These are phyloP conservation scores for Zeus faber DNA, from an alignment of 2,113 vertebrate genomes.

Conservation along the genomic window DNA sequence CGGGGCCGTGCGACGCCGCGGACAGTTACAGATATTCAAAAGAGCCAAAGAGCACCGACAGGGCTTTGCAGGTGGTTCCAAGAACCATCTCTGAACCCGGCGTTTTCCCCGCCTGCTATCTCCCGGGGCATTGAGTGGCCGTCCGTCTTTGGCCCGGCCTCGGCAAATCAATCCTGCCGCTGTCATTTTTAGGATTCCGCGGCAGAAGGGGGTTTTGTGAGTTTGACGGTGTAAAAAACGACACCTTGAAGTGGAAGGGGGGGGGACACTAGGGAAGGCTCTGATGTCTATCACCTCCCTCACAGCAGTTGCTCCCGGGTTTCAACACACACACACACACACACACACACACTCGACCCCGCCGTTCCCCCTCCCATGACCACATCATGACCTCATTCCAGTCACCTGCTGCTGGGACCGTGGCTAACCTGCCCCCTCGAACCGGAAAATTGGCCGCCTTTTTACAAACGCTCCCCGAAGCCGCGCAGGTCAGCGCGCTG, in stretches of 20 bases:
- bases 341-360: conserved; percentile 16
- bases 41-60: conserved; percentile 27
- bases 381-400: conserved; percentile 75
- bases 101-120: conserved; percentile 21
- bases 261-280: conserved; percentile 36
- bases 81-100: conserved; percentile 3
- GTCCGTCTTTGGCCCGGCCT: conserved; percentile 57
- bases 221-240: conserved; percentile 45
- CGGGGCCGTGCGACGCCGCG: conserved; percentile 17
- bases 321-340: conserved; percentile 50
- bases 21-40: conserved; percentile 22
- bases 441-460: conserved; percentile 68
- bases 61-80: conserved; percentile 51
- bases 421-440: conserved; percentile 69
- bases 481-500: conserved; percentile 36
- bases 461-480: conserved; percentile 52
- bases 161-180: conserved; percentile 54
- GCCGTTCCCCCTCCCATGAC: conserved; percentile 63
- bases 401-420: conserved; percentile 79
- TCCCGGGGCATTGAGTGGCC: conserved; percentile 42
- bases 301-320: conserved; percentile 73
- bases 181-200: conserved; percentile 51
- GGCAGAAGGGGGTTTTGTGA: conserved; percentile 21
- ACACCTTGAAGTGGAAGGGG: conserved; percentile 49
- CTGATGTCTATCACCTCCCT: conserved; percentile 72